A percentile compares a stretch with the other conserved stretches of the same genome.
Conservation (phyloP, 2,888 invertebrate genomes). For the Mallateleia sp. region DNA sequence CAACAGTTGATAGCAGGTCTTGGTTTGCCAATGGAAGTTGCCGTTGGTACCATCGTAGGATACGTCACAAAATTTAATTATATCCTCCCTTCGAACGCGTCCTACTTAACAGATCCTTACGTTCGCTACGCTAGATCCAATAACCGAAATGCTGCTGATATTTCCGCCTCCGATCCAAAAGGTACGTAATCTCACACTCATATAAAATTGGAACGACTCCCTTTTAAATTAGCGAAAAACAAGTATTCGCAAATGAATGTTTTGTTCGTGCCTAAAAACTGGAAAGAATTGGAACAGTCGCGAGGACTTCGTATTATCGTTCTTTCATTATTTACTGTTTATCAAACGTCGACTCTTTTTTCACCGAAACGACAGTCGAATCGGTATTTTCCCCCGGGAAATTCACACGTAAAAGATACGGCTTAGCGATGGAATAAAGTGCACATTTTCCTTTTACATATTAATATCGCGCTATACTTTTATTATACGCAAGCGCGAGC, state of each 20-base stretch:
- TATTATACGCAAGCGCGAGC: constrained; percentile 71
- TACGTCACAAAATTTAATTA: constrained; percentile 90
- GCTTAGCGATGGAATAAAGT: constrained; percentile 81
- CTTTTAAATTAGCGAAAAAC: too few relatives aligned
- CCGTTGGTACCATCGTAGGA: constrained; percentile 90
- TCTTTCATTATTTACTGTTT: constrained; percentile 41
- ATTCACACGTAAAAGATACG: constrained; percentile 66
- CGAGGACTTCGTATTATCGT: constrained; percentile 3
- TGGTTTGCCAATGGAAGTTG: constrained; percentile 90
- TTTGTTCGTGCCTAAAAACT: too few relatives aligned
- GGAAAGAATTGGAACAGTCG: too few relatives aligned
- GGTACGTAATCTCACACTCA: constrained; percentile 51
- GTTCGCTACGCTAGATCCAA: constrained; percentile 90
- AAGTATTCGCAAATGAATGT: too few relatives aligned
- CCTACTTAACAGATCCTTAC: constrained; percentile 86
- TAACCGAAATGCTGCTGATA: neutral
- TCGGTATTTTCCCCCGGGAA: constrained; percentile 66
- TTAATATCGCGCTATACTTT: constrained; percentile 84
- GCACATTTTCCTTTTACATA: constrained; percentile 83
- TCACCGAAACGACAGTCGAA: constrained; percentile 46
- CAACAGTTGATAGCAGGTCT: constrained; percentile 90
- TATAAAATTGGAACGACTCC: too few relatives aligned
- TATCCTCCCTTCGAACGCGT: constrained; percentile 87
- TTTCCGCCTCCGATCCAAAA: constrained; percentile 7
- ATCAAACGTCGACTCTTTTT: constrained; percentile 44